Conservation (phyloP, 2,797 vertebrate genomes). For the Chelonia mydas region DNA sequence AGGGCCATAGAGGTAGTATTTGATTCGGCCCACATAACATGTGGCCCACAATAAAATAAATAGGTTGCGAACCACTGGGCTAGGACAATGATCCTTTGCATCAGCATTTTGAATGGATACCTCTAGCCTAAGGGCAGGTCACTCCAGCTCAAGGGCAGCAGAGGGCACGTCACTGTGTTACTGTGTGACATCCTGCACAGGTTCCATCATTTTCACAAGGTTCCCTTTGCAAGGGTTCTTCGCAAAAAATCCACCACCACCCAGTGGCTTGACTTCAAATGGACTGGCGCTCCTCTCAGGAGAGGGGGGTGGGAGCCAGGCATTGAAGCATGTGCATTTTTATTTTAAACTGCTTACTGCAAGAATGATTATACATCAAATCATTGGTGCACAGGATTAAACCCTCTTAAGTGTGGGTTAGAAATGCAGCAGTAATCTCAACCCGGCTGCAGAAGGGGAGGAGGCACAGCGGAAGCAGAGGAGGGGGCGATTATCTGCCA, state of each 20-base stretch:
- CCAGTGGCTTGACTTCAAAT: accelerated
- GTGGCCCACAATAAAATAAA: too few relatives aligned
- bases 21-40: too few relatives aligned
- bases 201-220: accelerated
- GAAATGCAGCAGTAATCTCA: slow-evolving; percentile 56
- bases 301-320: accelerated
- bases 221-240: not conserved
- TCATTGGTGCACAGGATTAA: slow-evolving; percentile 12
- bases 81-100: too few relatives aligned
- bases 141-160: not conserved
- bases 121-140: not conserved
- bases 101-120: not conserved
- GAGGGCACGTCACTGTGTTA: not conserved
- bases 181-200: not conserved
- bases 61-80: too few relatives aligned
- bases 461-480: not conserved
- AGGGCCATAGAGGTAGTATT: too few relatives aligned
- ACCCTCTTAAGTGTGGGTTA: not conserved
- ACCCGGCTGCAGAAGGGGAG: not conserved
- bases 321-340: not conserved
- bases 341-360: slow-evolving; percentile 17
- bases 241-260: not conserved
- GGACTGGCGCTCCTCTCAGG: accelerated
- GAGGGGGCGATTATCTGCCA: not conserved
- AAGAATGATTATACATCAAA: slow-evolving; percentile 6